Base-by-base conservation (phyloP, 1,140 invertebrate species). In the Brachionus sp. region DNA sequence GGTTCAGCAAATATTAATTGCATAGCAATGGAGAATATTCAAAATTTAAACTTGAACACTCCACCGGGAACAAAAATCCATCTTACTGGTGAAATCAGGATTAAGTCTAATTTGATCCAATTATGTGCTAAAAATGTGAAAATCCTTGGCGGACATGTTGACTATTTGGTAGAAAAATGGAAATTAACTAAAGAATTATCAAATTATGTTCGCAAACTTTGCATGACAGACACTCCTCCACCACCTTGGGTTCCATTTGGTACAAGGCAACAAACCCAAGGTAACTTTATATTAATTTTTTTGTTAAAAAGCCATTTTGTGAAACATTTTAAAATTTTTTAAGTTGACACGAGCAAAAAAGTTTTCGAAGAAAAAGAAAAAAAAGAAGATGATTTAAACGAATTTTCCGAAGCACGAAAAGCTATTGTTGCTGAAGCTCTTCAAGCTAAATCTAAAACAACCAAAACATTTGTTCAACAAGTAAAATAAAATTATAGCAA, bases 191-290 rank as follows among this genome's bases (percentile, higher is more conserved):
- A 62, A 78, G 29, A 57, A n/a, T 57, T 78, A 10, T 57, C 46
- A 1, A 44, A 78, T 37, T 16, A 78, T 78, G 33, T 78, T 78
- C 39, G 75, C 9, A 57, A 23, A 57, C 9, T 78, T 29, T 35
- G 70, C 44, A 29, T 78, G 19, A 57, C 46, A 16, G 75, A 78
- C 10, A 37, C 46, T 19, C 25, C 75, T 1, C 75, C 75, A 37
- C 75, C 75, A 23, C 46, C 46, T n/a, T 78, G 75, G 75, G 75
- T 78, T 57, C 75, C 75, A 19, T 78, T 78, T 37, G 75, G 75
- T 16, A 62, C 50, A 35, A 16, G 50, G 3, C 46, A 78, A 37
- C 33, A 37, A 62, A 10, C 33, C 9, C 46, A 57, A 78, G 50
- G 75, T 78, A 37, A n/a, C 10, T 35, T 66, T 10, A 23, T 3